A percentile compares a stretch with the other conserved stretches of the same genome.
Conservation (phyloP, 2,797 vertebrate species). For the Tokudaia tokunoshimensis region DNA sequence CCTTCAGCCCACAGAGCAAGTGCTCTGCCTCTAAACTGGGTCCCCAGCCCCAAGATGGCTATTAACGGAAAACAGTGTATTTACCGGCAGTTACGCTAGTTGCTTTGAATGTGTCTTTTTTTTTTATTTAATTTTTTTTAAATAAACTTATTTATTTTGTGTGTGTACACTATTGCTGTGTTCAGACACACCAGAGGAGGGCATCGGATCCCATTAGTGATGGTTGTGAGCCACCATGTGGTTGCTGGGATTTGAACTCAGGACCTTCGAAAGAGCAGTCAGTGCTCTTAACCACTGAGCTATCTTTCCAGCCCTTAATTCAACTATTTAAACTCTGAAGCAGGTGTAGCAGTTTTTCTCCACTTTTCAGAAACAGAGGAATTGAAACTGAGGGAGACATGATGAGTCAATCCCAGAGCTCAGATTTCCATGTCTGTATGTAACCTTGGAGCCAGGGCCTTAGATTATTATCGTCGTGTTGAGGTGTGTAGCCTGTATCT, state of each 20-base stretch:
- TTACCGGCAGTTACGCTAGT: not conserved
- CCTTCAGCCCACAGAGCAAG: not conserved
- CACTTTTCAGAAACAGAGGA: not conserved
- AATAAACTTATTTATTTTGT: too few relatives aligned
- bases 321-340: conserved; percentile 11
- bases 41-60: not conserved
- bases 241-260: too few relatives aligned
- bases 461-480: not conserved
- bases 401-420: not conserved
- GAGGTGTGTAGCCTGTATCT: not conserved
- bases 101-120: not conserved
- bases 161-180: too few relatives aligned
- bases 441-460: not conserved
- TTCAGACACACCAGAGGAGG: too few relatives aligned
- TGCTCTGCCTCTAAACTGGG: not conserved
- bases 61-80: not conserved
- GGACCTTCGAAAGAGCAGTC: too few relatives aligned
- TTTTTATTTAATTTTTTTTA: not conserved
- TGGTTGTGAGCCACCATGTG: too few relatives aligned
- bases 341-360: not conserved
- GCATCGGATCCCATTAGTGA: too few relatives aligned
- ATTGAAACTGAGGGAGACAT: not conserved
- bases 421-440: not conserved
- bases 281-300: too few relatives aligned
- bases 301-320: not conserved